Base-by-base conservation (phyloP, 2,113 vertebrate species). In the Neodontobutis hainanensis region DNA sequence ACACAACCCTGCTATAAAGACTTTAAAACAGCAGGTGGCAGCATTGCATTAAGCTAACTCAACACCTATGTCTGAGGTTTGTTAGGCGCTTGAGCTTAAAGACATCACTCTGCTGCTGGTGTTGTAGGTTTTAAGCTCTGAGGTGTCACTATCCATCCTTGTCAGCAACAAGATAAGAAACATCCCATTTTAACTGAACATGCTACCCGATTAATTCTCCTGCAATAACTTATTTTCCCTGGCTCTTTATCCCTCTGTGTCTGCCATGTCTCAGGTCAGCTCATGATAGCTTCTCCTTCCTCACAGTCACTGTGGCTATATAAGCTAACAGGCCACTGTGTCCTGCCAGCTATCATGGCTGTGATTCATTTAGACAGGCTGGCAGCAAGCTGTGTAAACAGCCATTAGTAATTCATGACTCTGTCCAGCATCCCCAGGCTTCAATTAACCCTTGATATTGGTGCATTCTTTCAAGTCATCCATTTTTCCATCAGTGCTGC, bases 391-490 rank as follows among this genome's bases (percentile, higher is more conserved):
- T 82, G 89, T 90, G 88, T 90, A 90, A 91, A 92, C 87, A 90
- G 51, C 85, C 78, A 90, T 92, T 88, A 90, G 90, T 87, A 85
- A 91, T 91, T 90, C 90, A 88, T 87, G 84, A 81, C 76, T 85
- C 76, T 38, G 80, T 87, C 86, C 87, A 81, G 75, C 68, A 68
- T 85, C 88, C 80, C 66, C 61, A 14, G 82, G 85, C 84, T 81
- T 88, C 87, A 89, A 89, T 91, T 91, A 91, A 91, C 87, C 88
- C 85, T 65, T 62, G 57, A 63, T 76, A 70, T 81, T 52, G 68
- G 62, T 70, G 63, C 73, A 65, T 80, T 65, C 80, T 73, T 70
- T 57, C 68, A 42, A 4, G 51, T 77, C 46, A 50, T 62, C 68
- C 53, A 9, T 70, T 77, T 78, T 75, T 77, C 63, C 89, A 89